Evolutionary conservation across 2,888 invertebrate genomes (phyloP).

Genomic region (Coenonympha glycerion): DNA sequence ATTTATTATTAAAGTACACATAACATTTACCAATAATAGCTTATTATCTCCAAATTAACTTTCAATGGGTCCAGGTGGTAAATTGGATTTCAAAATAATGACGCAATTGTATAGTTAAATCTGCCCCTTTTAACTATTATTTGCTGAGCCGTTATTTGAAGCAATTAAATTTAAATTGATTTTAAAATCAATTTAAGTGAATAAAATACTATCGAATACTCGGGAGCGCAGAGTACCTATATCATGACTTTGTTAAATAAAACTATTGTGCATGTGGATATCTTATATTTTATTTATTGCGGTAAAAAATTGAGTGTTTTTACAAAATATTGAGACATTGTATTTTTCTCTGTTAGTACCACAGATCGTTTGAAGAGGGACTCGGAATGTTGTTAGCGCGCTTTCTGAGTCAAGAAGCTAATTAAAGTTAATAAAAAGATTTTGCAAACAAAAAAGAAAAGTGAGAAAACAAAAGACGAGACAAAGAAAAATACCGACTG

Average conservation of each 20-base stretch:
- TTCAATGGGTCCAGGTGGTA: slow-evolving; percentile 20
- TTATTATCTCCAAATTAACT: slow-evolving; percentile 22
- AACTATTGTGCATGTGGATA: too few species aligned
- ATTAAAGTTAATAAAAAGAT: slow-evolving; percentile 1
- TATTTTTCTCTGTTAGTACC: too few species aligned
- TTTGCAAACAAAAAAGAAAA: not conserved
- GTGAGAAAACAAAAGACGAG: not conserved
- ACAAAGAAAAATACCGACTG: slow-evolving; percentile 8
- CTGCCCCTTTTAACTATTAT: slow-evolving; percentile 13
- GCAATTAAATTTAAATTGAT: slow-evolving; percentile 16
- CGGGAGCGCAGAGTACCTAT: too few species aligned
- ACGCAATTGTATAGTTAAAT: slow-evolving; percentile 12
- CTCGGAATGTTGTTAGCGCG: too few species aligned
- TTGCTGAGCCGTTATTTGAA: slow-evolving; percentile 12
- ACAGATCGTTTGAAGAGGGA: too few species aligned
- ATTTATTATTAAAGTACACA: too few species aligned
- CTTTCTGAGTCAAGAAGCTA: too few species aligned
- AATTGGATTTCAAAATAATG: slow-evolving; percentile 23
- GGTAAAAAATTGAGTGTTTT: too few species aligned
- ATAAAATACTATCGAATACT: not conserved
- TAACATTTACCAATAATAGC: slow-evolving; percentile 20
- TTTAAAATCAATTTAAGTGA: slow-evolving; percentile 13
- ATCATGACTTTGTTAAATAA: too few species aligned
- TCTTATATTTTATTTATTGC: too few species aligned
- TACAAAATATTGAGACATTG: too few species aligned